Evolutionary conservation across 1,140 invertebrate genomes (phyloP), one percentile per base, ranked within the genome.

Genomic region (Ctenoplectra terminalis): DNA sequence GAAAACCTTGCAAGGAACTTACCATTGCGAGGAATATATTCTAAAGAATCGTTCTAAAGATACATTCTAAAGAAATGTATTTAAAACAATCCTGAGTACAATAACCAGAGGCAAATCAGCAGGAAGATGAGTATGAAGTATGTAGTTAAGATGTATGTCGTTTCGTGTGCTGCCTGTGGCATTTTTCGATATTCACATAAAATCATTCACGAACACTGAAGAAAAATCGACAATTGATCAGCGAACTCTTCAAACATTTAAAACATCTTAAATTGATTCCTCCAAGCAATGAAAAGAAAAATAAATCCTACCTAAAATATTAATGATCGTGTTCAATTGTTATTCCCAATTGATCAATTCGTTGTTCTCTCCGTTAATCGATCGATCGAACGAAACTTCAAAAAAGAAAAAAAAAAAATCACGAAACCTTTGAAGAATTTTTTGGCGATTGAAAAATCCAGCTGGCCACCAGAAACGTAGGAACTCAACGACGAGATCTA

Each of bases 81-180:
- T 90, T 93, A 94, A 76, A 92, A 92, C 56, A 93, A 60, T n/a
- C 92, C 93, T 1, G 93, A 92, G 84, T 95, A 95, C 0, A 95
- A 84, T 23, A 94, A 64, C 92, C 94, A 95, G 29, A 95, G 88
- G 5, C 92, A 91, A n/a, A 94, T 87, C 20, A 95, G 86, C 26
- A 95, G 88, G 34, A 94, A 80, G 29, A 95, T 90, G 4, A 95
- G 88, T 61, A 95, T 95, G 17, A 94, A 88, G 76, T 94, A 95
- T 6, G 94, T 95, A n/a, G 92, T 94, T 52, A 94, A 78, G 71
- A 95, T 88, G 74, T 94, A 94, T 64, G 90, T 88, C 20, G 94
- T 94, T 78, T 94, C 94, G 81, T 90, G 84, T n/a, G 78, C 85
- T 72, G 87, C 71, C 46, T 85, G 79, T 40, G 91, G 89, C 86